Evolutionary conservation across 2,888 invertebrate genomes (phyloP).

Genomic region (Physocephala rufipes): DNA sequence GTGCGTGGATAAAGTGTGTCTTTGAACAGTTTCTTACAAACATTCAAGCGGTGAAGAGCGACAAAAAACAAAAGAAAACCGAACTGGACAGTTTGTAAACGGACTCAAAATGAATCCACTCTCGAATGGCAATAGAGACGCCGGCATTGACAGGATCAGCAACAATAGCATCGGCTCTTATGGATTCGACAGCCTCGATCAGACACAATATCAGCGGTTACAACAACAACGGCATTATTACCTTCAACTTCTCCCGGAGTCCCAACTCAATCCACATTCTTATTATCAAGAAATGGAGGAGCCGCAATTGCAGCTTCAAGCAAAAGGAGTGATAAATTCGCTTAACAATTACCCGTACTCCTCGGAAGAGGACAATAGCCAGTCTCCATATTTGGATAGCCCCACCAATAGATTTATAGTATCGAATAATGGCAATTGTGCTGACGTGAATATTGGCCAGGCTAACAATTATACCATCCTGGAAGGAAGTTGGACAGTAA

Average conservation of each 20-base stretch:
- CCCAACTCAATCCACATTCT: background rate
- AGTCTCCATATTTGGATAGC: slow-evolving; percentile 58
- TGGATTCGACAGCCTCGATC: no score
- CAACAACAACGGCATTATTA: slow-evolving; percentile 8
- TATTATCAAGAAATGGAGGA: slow-evolving; percentile 2
- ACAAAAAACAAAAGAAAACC: no score
- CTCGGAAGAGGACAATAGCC: slow-evolving; percentile 61
- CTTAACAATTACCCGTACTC: slow-evolving; percentile 53
- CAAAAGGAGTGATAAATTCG: slow-evolving; percentile 34
- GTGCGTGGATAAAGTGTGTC: background rate
- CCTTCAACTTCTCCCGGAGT: background rate
- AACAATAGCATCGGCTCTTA: background rate
- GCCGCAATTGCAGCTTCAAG: slow-evolving; percentile 26
- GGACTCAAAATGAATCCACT: background rate
- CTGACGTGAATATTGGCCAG: slow-evolving; percentile 31
- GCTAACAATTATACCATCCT: slow-evolving; percentile 23
- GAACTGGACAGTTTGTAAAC: background rate
- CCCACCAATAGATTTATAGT: slow-evolving; percentile 36
- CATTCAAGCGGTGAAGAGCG: slow-evolving; percentile 50
- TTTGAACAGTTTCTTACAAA: slow-evolving; percentile 47
- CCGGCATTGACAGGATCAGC: no score
- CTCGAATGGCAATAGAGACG: background rate
- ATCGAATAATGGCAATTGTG: background rate
- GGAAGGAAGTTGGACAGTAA: slow-evolving; percentile 27
- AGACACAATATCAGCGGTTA: background rate